phyloP scores from a whole-genome alignment of 2,888 invertebrate species.

The Drosophila picticornis region DNA sequence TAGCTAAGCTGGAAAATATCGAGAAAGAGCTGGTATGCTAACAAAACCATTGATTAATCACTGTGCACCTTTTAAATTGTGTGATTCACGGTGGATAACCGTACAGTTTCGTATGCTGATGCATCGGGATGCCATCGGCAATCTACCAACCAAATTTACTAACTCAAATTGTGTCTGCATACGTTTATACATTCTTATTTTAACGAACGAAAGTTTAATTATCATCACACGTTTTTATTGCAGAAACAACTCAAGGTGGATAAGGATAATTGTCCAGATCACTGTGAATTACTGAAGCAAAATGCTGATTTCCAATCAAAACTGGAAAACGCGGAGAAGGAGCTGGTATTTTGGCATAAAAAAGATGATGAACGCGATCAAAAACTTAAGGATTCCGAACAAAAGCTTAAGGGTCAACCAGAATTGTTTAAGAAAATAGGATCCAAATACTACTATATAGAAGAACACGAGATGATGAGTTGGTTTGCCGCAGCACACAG shows the following conservation, averaged over 20 bases:
- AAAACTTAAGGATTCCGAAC: neutral
- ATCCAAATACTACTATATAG: constrained; percentile 7
- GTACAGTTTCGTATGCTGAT: too few relatives aligned
- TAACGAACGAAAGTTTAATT: neutral
- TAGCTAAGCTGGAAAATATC: neutral
- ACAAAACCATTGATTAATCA: neutral
- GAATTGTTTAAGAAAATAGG: neutral
- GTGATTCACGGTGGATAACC: too few relatives aligned
- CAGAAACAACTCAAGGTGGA: neutral
- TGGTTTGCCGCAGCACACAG: constrained; percentile 8
- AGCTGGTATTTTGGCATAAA: fast-evolving
- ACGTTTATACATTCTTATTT: too few relatives aligned
- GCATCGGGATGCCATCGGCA: neutral
- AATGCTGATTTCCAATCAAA: neutral
- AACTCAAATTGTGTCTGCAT: neutral
- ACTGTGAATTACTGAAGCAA: neutral
- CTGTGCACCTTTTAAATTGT: too few relatives aligned
- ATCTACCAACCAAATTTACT: neutral
- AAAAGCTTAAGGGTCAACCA: neutral
- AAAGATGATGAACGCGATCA: neutral
- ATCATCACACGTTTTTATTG: neutral
- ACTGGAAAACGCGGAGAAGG: neutral
- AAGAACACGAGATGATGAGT: fast-evolving
- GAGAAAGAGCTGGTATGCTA: neutral
- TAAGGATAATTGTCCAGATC: neutral